Conservation (phyloP, 2,888 invertebrate genomes). For the Lacanobia wlatinum region DNA sequence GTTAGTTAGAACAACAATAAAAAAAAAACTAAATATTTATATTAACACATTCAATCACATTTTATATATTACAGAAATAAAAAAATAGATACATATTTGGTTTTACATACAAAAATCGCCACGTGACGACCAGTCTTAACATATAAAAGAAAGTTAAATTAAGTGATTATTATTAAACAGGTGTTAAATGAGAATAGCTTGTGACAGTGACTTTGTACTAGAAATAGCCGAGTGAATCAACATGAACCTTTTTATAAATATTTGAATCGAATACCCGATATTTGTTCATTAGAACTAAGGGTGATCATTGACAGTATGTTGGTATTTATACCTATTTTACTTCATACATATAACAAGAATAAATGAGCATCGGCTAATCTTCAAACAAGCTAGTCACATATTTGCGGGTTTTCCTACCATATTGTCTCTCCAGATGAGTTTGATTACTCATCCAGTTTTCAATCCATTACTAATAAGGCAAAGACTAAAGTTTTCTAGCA, state of each 20-base stretch:
- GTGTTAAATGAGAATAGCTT: conserved; percentile 28
- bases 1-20: conserved; percentile 40
- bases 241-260: conserved; percentile 9
- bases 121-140: conserved; percentile 45
- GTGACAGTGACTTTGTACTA: conserved; percentile 19
- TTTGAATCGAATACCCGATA: conserved; percentile 6
- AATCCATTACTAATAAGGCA: conserved; percentile 48
- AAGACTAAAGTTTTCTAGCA: conserved; percentile 16
- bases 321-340: conserved; percentile 18
- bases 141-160: conserved; percentile 20
- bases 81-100: conserved; percentile 44
- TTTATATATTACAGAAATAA: conserved; percentile 40
- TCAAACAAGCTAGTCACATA: conserved; percentile 26
- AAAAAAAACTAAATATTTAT: conserved; percentile 37
- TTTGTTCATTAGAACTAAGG: conserved; percentile 1
- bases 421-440: conserved; percentile 9
- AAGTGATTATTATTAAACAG: conserved; percentile 22
- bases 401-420: conserved; percentile 3
- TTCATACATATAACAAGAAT: conserved; percentile 18
- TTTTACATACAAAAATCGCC: conserved; percentile 48
- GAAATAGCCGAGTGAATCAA: conserved; percentile 13
- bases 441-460: neutral
- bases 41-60: conserved; percentile 44
- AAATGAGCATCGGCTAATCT: conserved; percentile 38
- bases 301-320: neutral